Conservation (phyloP, 2,888 invertebrate genomes). For the Macropis europaea region DNA sequence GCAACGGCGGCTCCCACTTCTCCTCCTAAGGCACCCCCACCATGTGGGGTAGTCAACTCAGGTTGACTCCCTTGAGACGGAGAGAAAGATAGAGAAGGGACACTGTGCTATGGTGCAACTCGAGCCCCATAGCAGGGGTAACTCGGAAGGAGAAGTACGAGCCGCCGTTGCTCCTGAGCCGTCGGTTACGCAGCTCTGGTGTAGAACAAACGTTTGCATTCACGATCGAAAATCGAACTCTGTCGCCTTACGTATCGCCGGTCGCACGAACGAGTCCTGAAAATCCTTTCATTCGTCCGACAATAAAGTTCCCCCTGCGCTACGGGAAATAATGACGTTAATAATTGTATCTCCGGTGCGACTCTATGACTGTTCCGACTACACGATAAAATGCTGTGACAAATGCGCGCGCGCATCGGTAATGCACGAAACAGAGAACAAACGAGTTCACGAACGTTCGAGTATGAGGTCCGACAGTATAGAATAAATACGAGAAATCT, state of each 20-base stretch:
- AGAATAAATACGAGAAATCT: conserved; percentile 52
- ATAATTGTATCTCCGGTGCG: neutral
- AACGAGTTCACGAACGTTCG: conserved; percentile 10
- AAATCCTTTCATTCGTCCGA: neutral
- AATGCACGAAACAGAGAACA: conserved; percentile 30
- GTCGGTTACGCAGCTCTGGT: too few relatives aligned
- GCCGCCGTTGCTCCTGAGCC: too few relatives aligned
- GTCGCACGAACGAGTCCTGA: conserved; percentile 1
- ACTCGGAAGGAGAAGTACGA: too few relatives aligned
- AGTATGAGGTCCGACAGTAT: conserved; percentile 36
- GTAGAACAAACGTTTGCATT: conserved; percentile 9
- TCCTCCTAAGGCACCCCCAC: too few relatives aligned
- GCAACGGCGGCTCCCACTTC: too few relatives aligned
- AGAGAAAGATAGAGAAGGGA: too few relatives aligned
- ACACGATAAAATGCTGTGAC: conserved; percentile 38
- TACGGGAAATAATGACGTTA: conserved; percentile 1
- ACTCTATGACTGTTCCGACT: neutral
- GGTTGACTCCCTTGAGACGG: too few relatives aligned
- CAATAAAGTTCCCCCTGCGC: conserved; percentile 4
- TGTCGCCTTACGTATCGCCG: conserved; percentile 42
- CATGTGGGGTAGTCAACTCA: too few relatives aligned
- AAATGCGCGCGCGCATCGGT: conserved; percentile 43
- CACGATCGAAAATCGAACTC: neutral
- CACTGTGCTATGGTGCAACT: too few relatives aligned
- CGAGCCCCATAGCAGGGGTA: too few relatives aligned